Conservation (phyloP, 2,797 vertebrate species). For the Cynopterus sphinx region DNA sequence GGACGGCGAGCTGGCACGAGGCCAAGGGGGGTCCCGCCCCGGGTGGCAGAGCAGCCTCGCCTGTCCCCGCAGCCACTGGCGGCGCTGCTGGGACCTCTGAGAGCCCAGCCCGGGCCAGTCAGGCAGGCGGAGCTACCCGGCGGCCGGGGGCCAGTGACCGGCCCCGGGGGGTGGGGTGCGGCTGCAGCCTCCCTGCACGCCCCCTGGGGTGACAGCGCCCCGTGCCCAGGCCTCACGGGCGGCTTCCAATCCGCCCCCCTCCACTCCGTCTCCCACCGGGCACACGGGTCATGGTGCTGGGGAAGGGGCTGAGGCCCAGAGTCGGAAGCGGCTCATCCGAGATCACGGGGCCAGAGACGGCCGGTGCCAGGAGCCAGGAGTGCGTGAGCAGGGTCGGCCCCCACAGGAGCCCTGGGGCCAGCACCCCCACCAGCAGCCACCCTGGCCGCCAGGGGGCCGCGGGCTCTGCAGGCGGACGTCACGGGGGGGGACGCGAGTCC, state of each 20-base stretch:
- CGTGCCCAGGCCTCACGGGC: accelerated
- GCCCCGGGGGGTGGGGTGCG: background rate
- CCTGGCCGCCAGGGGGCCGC: accelerated
- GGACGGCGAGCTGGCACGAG: accelerated
- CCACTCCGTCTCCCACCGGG: background rate
- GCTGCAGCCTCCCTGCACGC: background rate
- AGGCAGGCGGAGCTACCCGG: conserved; percentile 40
- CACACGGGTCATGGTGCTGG: accelerated
- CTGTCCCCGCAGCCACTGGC: conserved; percentile 19
- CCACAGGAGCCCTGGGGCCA: background rate
- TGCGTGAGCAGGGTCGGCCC: background rate
- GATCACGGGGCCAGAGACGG: background rate
- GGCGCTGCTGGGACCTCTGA: background rate
- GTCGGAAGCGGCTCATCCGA: background rate
- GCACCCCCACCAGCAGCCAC: accelerated
- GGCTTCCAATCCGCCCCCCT: background rate
- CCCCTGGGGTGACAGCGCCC: background rate
- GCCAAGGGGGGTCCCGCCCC: background rate
- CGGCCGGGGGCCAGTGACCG: conserved; percentile 49
- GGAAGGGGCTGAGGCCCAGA: background rate
- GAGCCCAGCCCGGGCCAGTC: conserved; percentile 28
- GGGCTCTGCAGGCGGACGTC: background rate
- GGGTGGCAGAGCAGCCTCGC: conserved; percentile 13
- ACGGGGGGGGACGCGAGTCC: conserved; percentile 26
- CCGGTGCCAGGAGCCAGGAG: background rate